Evolutionary conservation across 2,113 vertebrate species (phyloP).

Genomic region (Astur gentilis): DNA sequence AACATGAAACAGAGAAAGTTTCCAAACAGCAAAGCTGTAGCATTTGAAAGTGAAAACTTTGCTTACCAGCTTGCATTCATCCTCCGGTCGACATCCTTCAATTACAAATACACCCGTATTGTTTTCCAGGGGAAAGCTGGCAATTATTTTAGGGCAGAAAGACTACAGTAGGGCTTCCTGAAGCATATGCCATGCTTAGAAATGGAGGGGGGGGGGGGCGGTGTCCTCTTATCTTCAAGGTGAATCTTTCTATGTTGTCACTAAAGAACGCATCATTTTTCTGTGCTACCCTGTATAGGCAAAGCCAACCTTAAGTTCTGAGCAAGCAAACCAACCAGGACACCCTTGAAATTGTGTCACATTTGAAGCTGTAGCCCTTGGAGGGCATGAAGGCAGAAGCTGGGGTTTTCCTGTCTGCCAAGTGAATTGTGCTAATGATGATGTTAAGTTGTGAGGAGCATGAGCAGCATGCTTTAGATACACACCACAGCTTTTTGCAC

Average conservation of each 20-base stretch:
- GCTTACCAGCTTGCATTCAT: neutral
- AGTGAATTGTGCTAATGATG: neutral
- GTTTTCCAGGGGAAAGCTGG: neutral
- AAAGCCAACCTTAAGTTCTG: neutral
- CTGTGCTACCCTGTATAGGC: neutral
- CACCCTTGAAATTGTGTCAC: neutral
- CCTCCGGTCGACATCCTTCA: neutral
- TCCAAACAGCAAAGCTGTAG: neutral
- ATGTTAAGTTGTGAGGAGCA: neutral
- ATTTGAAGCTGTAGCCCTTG: neutral
- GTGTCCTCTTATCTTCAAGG: neutral
- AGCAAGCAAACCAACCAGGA: neutral
- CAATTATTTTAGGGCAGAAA: neutral
- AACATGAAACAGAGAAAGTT: conserved; percentile 11
- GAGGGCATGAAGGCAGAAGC: neutral
- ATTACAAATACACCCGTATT: neutral
- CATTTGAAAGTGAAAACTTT: conserved; percentile 2
- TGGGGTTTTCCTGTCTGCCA: neutral
- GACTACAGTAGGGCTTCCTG: neutral
- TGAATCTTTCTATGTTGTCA: neutral
- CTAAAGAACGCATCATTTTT: neutral
- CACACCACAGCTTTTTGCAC: neutral
- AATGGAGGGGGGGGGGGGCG: neutral
- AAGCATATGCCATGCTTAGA: neutral
- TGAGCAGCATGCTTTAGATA: neutral